A percentile compares a stretch with the other conserved stretches of the same genome.
Evolutionary conservation across 2,797 vertebrate genomes (phyloP).

Genomic region (Takifugu rubripes): DNA sequence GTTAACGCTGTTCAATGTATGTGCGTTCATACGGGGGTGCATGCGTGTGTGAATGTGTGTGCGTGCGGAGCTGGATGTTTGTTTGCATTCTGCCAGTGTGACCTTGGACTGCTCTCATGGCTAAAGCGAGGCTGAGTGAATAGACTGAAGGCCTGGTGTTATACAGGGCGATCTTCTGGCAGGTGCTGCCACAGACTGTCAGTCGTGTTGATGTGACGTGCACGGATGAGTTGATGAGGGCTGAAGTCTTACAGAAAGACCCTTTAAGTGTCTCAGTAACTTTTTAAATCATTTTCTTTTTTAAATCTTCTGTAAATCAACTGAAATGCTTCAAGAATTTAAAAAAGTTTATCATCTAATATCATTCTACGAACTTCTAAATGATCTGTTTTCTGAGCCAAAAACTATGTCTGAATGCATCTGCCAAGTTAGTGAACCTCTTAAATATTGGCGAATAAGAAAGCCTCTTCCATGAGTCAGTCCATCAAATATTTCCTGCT

Average conservation of each 20-base stretch:
- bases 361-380: no score
- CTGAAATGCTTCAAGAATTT: neutral
- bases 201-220: conserved; percentile 28
- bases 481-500: no score
- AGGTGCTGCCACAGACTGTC: conserved; percentile 32
- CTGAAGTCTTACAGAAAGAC: neutral
- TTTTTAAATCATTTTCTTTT: neutral
- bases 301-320: neutral
- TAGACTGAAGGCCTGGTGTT: conserved; percentile 30
- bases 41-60: conserved; percentile 6
- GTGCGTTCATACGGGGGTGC: neutral
- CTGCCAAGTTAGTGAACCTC: no score
- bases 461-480: no score
- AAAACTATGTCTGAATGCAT: no score
- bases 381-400: no score
- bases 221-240: conserved; percentile 29
- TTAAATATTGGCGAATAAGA: no score
- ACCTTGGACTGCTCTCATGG: conserved; percentile 57
- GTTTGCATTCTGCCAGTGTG: conserved; percentile 40
- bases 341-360: neutral
- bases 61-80: conserved; percentile 1
- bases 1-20: conserved; percentile 19
- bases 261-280: neutral
- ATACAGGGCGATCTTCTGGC: conserved; percentile 27
- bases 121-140: conserved; percentile 40